These are phyloP conservation scores for Drosophila ercepeae DNA, from an alignment of 1,140 invertebrate species.

Conservation along the genomic window DNA sequence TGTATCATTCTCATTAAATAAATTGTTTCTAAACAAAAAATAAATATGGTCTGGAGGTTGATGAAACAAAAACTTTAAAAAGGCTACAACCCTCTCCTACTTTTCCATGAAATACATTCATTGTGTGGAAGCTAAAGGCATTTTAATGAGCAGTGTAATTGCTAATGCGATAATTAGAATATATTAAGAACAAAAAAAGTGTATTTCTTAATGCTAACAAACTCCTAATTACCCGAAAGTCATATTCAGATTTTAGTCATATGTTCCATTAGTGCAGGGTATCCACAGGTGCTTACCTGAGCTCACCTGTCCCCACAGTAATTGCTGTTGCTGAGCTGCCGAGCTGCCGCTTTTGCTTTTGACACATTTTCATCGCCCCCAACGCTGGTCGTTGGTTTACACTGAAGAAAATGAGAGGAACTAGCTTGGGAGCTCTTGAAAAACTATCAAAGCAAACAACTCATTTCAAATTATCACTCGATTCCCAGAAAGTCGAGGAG, in stretches of 20 bases:
- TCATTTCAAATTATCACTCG: no score
- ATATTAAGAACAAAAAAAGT: neutral
- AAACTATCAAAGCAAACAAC: no score
- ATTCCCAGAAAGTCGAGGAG: no score
- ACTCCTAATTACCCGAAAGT: neutral
- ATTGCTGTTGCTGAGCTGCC: conserved; percentile 14
- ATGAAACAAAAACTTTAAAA: neutral
- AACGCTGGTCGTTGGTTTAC: conserved; percentile 24
- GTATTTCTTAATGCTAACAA: neutral
- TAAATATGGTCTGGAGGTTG: neutral
- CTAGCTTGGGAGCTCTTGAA: no score
- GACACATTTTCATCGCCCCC: conserved; percentile 64
- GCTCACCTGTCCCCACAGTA: conserved; percentile 9
- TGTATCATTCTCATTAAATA: neutral
- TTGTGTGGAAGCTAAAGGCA: neutral
- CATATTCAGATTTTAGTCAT: neutral
- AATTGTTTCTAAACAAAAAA: neutral
- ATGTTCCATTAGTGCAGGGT: neutral
- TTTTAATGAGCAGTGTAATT: neutral
- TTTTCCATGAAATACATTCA: neutral
- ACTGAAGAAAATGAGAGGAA: neutral
- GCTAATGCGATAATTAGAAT: neutral
- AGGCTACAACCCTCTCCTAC: neutral
- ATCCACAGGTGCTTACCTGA: conserved; percentile 5
- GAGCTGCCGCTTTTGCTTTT: conserved; percentile 69